phyloP scores from a whole-genome alignment of 2,113 vertebrate species.

The Paramormyrops kingsleyae region DNA sequence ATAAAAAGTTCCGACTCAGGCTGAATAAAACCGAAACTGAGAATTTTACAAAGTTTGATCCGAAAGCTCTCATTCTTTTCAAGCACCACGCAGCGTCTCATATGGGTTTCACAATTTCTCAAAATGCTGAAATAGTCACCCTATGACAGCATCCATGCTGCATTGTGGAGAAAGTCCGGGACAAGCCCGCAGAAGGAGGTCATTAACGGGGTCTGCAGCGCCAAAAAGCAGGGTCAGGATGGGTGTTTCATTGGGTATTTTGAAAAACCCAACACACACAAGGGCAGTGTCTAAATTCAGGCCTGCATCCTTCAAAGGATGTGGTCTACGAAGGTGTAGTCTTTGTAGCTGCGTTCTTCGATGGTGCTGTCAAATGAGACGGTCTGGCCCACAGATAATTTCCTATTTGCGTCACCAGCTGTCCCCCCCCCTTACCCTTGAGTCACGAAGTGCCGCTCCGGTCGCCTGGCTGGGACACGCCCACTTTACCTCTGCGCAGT shows the following conservation, averaged over 20 bases:
- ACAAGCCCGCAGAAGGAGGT: background rate
- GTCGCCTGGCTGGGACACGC: background rate
- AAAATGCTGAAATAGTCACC: background rate
- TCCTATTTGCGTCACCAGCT: background rate
- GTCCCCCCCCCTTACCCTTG: background rate
- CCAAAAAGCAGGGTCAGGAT: background rate
- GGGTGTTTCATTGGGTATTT: background rate
- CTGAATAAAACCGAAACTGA: slow-evolving; percentile 2
- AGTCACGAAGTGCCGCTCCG: background rate
- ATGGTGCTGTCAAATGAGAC: background rate
- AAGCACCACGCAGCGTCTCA: background rate
- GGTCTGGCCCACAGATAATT: background rate
- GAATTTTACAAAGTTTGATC: background rate
- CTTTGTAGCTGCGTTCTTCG: background rate
- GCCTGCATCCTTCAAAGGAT: background rate
- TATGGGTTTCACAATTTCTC: background rate
- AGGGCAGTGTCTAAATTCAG: background rate
- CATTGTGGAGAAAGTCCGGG: background rate
- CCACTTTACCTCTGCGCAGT: background rate
- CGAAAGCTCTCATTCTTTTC: background rate
- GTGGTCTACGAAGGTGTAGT: background rate
- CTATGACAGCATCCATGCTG: background rate
- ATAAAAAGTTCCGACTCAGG: slow-evolving; percentile 20
- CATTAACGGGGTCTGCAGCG: background rate
- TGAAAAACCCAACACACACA: background rate